phyloP scores from a whole-genome alignment of 2,797 vertebrate genomes.

The Pyrocephalus nanus region DNA sequence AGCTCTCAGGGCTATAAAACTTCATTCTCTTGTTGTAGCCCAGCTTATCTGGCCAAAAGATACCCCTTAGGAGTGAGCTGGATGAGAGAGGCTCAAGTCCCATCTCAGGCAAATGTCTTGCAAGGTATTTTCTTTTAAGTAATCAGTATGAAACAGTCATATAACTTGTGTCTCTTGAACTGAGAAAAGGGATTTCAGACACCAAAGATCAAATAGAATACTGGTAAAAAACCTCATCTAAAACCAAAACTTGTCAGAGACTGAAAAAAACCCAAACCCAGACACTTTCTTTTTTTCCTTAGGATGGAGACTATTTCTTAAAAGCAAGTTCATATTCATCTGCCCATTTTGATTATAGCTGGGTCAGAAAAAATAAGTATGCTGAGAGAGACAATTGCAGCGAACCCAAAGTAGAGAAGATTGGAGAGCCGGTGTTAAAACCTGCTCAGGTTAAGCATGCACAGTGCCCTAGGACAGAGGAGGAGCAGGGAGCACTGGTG shows the following conservation, averaged over 20 bases:
- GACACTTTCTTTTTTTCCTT: neutral
- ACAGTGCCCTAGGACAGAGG: neutral
- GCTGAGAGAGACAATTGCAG: neutral
- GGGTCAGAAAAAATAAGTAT: neutral
- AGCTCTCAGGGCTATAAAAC: neutral
- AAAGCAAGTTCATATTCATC: neutral
- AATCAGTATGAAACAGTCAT: neutral
- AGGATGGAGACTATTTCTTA: neutral
- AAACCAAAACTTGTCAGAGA: neutral
- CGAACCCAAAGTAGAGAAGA: slow-evolving; percentile 22
- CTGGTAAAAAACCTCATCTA: neutral
- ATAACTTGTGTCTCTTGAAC: neutral
- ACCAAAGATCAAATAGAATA: neutral
- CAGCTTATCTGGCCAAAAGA: neutral
- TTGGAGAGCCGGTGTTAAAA: slow-evolving; percentile 37
- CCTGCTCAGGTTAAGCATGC: slow-evolving; percentile 49
- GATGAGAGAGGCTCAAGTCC: neutral
- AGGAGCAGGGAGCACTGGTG: neutral
- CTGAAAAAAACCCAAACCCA: neutral
- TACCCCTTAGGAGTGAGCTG: neutral
- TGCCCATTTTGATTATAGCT: neutral
- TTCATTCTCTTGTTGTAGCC: neutral
- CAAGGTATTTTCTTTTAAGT: neutral
- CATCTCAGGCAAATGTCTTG: neutral
- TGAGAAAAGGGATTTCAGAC: neutral